Percentiles rank a stretch among this genome's conserved stretches.
Conservation (phyloP, 2,797 vertebrate genomes). For the Argyrosomus regius region DNA sequence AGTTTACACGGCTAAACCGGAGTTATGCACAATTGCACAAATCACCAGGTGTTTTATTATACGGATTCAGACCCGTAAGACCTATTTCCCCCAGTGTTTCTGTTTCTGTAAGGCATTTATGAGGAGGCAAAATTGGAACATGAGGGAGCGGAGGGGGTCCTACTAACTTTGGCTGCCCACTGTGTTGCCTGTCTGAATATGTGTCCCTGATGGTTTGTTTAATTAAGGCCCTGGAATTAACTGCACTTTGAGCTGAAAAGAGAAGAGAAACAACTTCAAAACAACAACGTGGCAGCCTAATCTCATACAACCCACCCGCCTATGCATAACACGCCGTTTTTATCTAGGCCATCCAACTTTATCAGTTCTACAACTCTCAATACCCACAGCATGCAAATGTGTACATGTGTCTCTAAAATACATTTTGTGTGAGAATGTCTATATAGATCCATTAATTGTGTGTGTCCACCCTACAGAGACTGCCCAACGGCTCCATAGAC, state of each 20-base stretch:
- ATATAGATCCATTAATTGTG: conserved; percentile 20
- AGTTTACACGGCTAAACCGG: conserved; percentile 8
- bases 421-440: conserved; percentile 1
- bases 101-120: conserved; percentile 57
- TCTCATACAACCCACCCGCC: conserved; percentile 39
- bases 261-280: conserved; percentile 73
- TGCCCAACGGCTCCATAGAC: conserved; percentile 90
- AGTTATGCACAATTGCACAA: conserved; percentile 19
- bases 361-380: conserved; percentile 20
- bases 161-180: conserved; percentile 64
- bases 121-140: conserved; percentile 50
- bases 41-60: conserved; percentile 44
- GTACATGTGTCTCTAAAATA: conserved; percentile 1
- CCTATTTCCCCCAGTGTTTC: conserved; percentile 8
- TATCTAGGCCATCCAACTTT: conserved; percentile 69
- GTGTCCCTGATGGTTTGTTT: conserved; percentile 76
- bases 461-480: conserved; percentile 75
- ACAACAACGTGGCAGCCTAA: conserved; percentile 67
- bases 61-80: conserved; percentile 40
- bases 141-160: conserved; percentile 45
- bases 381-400: conserved; percentile 4
- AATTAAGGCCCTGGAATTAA: conserved; percentile 78
- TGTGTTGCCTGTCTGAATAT: conserved; percentile 63
- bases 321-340: conserved; percentile 50
- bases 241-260: conserved; percentile 68